phyloP scores from a whole-genome alignment of 2,888 invertebrate species.

The Mimas tiliae region DNA sequence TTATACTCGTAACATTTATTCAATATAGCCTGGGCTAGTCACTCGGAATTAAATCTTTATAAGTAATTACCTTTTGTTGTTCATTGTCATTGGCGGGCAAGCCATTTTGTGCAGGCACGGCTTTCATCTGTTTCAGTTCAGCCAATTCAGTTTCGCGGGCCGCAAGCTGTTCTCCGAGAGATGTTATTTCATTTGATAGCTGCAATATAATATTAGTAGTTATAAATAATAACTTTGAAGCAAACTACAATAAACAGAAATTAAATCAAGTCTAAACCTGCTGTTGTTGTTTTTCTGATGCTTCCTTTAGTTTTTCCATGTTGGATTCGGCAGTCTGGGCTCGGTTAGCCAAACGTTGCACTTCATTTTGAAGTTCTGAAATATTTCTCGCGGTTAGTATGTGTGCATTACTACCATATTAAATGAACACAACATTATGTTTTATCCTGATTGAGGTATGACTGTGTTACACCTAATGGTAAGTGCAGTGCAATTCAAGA shows the following conservation, averaged over 20 bases:
- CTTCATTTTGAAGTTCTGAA: slow-evolving; percentile 77
- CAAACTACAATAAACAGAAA: neutral
- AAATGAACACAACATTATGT: too few species aligned
- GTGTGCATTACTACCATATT: neutral
- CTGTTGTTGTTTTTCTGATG: slow-evolving; percentile 77
- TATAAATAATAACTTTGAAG: neutral
- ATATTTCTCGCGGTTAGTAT: slow-evolving; percentile 36
- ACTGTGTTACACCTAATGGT: too few species aligned
- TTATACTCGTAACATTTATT: too few species aligned
- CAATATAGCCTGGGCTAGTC: too few species aligned
- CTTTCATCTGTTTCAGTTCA: slow-evolving; percentile 65
- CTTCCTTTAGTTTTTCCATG: slow-evolving; percentile 77
- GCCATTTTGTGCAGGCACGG: slow-evolving; percentile 72
- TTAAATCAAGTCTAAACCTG: slow-evolving; percentile 50
- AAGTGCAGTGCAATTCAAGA: too few species aligned
- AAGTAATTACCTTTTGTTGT: slow-evolving; percentile 59
- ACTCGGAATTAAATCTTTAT: neutral
- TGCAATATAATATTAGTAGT: slow-evolving; percentile 36
- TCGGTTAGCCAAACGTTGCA: slow-evolving; percentile 71
- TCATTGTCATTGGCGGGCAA: slow-evolving; percentile 56
- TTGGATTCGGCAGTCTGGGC: slow-evolving; percentile 63
- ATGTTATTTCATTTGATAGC: slow-evolving; percentile 60
- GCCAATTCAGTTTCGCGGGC: slow-evolving; percentile 66
- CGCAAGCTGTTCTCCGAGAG: slow-evolving; percentile 59
- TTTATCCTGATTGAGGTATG: too few species aligned